phyloP scores from a whole-genome alignment of 2,888 invertebrate species.

The Achlya flavicornis region DNA sequence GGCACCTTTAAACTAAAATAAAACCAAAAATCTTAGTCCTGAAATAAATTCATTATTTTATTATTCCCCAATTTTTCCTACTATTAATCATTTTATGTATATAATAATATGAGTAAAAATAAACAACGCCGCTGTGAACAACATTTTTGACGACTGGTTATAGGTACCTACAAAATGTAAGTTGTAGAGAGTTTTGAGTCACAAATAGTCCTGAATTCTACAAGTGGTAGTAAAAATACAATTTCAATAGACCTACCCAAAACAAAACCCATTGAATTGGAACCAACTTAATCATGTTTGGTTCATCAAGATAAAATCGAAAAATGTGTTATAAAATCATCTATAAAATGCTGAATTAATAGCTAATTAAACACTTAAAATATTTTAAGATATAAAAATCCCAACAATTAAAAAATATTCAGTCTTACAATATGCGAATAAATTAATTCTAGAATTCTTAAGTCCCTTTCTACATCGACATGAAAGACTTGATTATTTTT shows the following conservation, averaged over 20 bases:
- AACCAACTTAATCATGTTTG: not conserved
- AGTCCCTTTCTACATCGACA: slow-evolving; percentile 21
- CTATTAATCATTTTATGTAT: too few relatives aligned
- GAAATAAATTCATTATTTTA: too few relatives aligned
- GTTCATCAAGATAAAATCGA: not conserved
- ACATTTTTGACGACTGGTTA: too few relatives aligned
- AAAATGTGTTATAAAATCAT: not conserved
- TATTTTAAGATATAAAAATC: slow-evolving; percentile 24
- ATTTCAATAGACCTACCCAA: not conserved
- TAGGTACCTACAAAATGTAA: too few relatives aligned
- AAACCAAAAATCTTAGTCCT: too few relatives aligned
- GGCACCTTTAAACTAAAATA: too few relatives aligned
- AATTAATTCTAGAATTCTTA: slow-evolving; percentile 29
- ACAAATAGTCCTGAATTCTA: too few relatives aligned
- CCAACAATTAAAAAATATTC: slow-evolving; percentile 38
- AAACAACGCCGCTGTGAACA: too few relatives aligned
- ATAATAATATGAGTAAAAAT: too few relatives aligned
- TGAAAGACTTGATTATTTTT: slow-evolving; percentile 26
- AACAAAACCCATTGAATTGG: too few relatives aligned
- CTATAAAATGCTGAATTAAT: slow-evolving; percentile 24
- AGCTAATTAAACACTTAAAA: slow-evolving; percentile 23
- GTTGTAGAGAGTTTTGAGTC: too few relatives aligned
- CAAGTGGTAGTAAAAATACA: not conserved
- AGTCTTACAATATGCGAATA: slow-evolving; percentile 45
- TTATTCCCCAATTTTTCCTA: too few relatives aligned